phyloP scores from a whole-genome alignment of 1,140 invertebrate genomes.

The Drosophila arizonae region DNA sequence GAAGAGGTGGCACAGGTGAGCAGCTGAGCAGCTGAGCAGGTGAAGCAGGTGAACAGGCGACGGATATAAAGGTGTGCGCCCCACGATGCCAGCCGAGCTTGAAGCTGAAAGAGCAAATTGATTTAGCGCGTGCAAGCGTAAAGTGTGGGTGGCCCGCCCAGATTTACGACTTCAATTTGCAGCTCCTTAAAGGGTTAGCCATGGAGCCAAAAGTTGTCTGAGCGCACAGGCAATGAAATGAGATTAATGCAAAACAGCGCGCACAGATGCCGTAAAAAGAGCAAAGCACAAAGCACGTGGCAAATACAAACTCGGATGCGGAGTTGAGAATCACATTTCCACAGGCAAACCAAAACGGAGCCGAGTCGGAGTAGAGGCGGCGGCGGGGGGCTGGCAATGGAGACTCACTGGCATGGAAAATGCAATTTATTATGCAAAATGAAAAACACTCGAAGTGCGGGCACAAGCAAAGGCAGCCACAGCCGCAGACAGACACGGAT shows the following conservation, averaged over 20 bases:
- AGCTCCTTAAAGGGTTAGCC: conserved; percentile 2
- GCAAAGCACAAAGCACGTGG: conserved; percentile 61
- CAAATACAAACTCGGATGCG: conserved; percentile 51
- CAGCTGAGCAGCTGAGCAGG: no score
- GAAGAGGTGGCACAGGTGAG: background rate
- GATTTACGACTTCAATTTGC: conserved; percentile 29
- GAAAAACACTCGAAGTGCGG: conserved; percentile 60
- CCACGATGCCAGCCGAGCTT: conserved; percentile 21
- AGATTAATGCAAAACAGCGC: conserved; percentile 76
- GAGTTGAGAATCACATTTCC: conserved; percentile 40
- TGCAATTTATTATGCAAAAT: conserved; percentile 82
- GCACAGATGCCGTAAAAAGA: conserved; percentile 62
- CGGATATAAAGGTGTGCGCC: background rate
- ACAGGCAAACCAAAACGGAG: background rate
- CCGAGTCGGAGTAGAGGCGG: background rate
- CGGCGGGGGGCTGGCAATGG: conserved; percentile 8
- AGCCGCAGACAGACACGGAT: background rate
- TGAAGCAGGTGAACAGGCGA: no score
- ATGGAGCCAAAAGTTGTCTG: conserved; percentile 17
- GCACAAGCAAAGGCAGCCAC: conserved; percentile 4
- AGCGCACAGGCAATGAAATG: conserved; percentile 67
- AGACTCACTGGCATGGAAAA: conserved; percentile 75
- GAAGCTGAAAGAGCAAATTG: conserved; percentile 75
- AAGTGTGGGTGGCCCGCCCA: conserved; percentile 42
- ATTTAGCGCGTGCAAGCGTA: conserved; percentile 80